A percentile compares a stretch with the other conserved stretches of the same genome.
Evolutionary conservation across 1,140 invertebrate genomes (phyloP).

Genomic region (Achroia grisella): DNA sequence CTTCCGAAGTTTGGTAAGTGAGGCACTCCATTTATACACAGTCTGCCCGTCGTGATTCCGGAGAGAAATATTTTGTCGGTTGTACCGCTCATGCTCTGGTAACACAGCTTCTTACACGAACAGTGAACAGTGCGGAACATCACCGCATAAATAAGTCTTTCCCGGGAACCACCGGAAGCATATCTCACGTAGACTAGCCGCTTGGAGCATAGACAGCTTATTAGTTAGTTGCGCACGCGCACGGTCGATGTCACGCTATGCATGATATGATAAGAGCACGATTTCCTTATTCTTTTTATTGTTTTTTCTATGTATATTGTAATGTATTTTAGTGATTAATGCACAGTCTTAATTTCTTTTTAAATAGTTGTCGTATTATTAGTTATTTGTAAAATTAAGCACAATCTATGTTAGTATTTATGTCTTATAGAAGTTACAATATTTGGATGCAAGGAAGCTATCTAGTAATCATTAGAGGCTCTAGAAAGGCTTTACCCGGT

Average conservation of each 20-base stretch:
- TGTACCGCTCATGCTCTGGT: slow-evolving; percentile 65
- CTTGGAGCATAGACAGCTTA: slow-evolving; percentile 56
- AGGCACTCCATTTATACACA: slow-evolving; percentile 72
- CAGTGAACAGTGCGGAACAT: slow-evolving; percentile 58
- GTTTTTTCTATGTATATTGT: slow-evolving; percentile 30
- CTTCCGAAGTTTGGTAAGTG: slow-evolving; percentile 72
- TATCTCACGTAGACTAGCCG: slow-evolving; percentile 58
- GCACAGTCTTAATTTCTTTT: slow-evolving; percentile 40
- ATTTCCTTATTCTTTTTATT: slow-evolving; percentile 44
- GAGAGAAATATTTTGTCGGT: slow-evolving; percentile 72
- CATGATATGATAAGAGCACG: slow-evolving; percentile 70
- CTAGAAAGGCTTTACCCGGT: slow-evolving; percentile 46
- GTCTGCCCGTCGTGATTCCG: slow-evolving; percentile 70
- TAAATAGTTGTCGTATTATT: slow-evolving; percentile 1
- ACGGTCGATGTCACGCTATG: slow-evolving; percentile 66
- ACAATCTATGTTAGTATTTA: not conserved
- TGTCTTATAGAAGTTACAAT: not conserved
- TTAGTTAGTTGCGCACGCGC: slow-evolving; percentile 43
- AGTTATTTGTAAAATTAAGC: not conserved
- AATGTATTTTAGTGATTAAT: slow-evolving; percentile 49
- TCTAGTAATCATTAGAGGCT: slow-evolving; percentile 41
- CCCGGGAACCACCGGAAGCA: slow-evolving; percentile 67
- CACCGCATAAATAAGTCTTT: slow-evolving; percentile 70
- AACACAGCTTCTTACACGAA: slow-evolving; percentile 33
- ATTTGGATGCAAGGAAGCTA: slow-evolving; percentile 18